phyloP scores from a whole-genome alignment of 2,797 vertebrate genomes.

The Sebastolobus alascanus region DNA sequence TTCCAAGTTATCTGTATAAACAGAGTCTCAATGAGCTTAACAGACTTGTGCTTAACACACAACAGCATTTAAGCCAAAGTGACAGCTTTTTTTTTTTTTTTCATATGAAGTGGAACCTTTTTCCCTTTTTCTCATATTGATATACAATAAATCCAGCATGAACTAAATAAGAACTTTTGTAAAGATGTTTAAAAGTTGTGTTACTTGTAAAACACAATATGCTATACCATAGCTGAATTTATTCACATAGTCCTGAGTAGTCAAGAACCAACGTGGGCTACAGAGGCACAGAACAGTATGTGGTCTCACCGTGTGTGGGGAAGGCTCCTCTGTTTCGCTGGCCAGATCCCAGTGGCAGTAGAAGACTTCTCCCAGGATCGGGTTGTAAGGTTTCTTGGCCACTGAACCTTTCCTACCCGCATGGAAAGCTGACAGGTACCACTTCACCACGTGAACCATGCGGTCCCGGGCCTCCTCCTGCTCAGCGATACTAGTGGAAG shows the following conservation, averaged over 20 bases:
- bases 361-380: constrained; percentile 98
- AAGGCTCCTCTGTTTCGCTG: constrained; percentile 89
- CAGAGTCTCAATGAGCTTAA: background rate
- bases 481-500: constrained; percentile 90
- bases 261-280: background rate
- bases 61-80: background rate
- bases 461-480: constrained; percentile 93
- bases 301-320: constrained; percentile 70
- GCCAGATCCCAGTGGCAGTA: constrained; percentile 97
- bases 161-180: background rate
- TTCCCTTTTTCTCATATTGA: background rate
- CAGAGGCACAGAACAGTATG: background rate
- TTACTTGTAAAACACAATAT: background rate
- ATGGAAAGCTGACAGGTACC: constrained; percentile 99
- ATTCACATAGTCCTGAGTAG: background rate
- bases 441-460: constrained; percentile 97
- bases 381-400: constrained; percentile 99
- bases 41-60: background rate
- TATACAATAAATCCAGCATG: background rate
- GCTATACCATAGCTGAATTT: background rate
- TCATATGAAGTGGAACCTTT: background rate
- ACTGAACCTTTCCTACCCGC: constrained; percentile 98
- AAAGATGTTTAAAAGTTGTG: background rate
- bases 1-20: background rate
- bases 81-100: background rate